Evolutionary conservation across 2,113 vertebrate species (phyloP).

Genomic region (Corydoras sp.): DNA sequence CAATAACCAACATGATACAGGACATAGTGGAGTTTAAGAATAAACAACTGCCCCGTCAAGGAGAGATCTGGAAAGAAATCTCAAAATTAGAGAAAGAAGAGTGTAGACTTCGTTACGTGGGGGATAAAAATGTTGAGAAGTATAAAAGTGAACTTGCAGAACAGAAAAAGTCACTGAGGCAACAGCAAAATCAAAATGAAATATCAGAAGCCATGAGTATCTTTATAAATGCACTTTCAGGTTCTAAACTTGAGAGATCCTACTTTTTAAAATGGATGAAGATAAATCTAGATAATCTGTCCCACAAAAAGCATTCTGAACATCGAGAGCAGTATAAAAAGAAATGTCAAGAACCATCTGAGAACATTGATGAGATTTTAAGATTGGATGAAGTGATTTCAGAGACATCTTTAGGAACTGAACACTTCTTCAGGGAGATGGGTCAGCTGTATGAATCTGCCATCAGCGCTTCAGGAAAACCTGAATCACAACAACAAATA

Average conservation of each 20-base stretch:
- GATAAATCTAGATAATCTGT: constrained; percentile 55
- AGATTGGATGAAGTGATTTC: constrained; percentile 55
- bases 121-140: too few relatives aligned
- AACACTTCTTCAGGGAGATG: constrained; percentile 77
- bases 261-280: constrained; percentile 64
- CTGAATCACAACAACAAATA: constrained; percentile 33
- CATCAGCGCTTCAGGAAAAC: constrained; percentile 33
- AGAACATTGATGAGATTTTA: constrained; percentile 49
- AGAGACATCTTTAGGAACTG: constrained; percentile 63
- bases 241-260: constrained; percentile 37
- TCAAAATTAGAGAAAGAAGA: too few relatives aligned
- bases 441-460: constrained; percentile 73
- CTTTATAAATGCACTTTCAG: constrained; percentile 50
- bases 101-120: too few relatives aligned
- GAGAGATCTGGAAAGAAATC: too few relatives aligned
- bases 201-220: constrained; percentile 48
- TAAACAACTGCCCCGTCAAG: constrained; percentile 50
- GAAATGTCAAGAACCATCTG: constrained; percentile 29
- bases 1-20: constrained; percentile 42
- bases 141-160: too few relatives aligned
- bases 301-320: constrained; percentile 29
- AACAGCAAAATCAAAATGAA: too few relatives aligned
- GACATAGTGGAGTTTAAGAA: constrained; percentile 52
- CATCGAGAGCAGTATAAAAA: constrained; percentile 49
- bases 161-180: too few relatives aligned